These are phyloP conservation scores for Phataginus tetradactyla DNA, from an alignment of 2,797 vertebrate genomes.

Conservation along the genomic window DNA sequence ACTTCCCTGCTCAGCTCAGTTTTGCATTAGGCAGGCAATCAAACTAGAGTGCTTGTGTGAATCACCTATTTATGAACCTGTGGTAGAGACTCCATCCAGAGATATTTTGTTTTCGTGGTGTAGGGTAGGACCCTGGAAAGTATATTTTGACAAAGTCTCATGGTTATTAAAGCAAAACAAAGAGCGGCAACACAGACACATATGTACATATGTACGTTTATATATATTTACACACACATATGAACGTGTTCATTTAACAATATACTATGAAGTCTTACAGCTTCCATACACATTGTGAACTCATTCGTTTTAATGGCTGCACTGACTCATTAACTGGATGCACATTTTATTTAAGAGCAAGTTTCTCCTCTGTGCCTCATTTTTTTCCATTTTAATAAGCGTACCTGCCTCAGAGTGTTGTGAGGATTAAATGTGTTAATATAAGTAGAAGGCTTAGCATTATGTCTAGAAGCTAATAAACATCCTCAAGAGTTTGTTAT, in stretches of 20 bases:
- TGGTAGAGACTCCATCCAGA: background rate
- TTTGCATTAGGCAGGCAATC: background rate
- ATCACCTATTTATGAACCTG: background rate
- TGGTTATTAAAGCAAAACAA: constrained; percentile 3
- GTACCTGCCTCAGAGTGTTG: background rate
- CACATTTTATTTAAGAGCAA: constrained; percentile 8
- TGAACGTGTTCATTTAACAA: constrained; percentile 21
- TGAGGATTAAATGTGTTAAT: background rate
- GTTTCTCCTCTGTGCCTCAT: background rate
- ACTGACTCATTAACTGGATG: background rate
- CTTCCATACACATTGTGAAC: background rate
- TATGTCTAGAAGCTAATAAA: background rate
- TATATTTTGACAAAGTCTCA: background rate
- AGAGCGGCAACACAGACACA: background rate
- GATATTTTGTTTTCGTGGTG: background rate
- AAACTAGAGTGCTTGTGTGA: background rate
- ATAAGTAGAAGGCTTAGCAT: background rate
- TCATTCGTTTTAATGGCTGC: background rate
- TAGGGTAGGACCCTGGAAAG: background rate
- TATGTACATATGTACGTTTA: background rate
- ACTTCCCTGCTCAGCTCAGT: background rate
- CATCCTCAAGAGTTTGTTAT: background rate
- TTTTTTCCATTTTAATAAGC: background rate
- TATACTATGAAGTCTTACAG: background rate
- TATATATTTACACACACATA: background rate